Evolutionary conservation across 2,113 vertebrate species (phyloP).

Genomic region (Tragelaphus buxtoni): DNA sequence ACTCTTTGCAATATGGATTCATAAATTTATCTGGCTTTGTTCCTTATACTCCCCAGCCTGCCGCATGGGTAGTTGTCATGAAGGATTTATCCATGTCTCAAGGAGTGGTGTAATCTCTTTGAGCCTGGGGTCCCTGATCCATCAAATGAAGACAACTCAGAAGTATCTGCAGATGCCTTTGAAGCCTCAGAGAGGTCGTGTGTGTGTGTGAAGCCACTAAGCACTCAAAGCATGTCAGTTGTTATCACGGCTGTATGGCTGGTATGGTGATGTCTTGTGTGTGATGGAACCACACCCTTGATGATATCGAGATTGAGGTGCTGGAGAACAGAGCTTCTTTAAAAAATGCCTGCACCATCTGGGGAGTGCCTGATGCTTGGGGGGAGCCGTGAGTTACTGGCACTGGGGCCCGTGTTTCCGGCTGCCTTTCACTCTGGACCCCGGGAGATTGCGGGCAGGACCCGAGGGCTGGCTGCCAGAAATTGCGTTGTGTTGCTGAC

Average conservation of each 20-base stretch:
- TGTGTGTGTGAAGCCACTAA: neutral
- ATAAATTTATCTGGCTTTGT: neutral
- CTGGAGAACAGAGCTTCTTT: neutral
- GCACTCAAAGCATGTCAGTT: neutral
- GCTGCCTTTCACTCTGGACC: neutral
- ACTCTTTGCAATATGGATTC: neutral
- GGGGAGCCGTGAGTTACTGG: neutral
- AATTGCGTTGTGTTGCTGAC: neutral
- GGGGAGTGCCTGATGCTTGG: neutral
- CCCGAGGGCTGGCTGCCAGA: neutral
- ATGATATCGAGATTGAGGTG: neutral
- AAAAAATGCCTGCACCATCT: neutral
- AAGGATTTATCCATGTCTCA: neutral
- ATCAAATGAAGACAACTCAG: fast-evolving
- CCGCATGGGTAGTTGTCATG: neutral
- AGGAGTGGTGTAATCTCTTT: neutral
- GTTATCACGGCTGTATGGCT: fast-evolving
- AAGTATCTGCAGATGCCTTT: fast-evolving
- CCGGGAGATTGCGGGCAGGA: neutral
- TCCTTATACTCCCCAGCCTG: neutral
- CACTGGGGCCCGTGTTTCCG: neutral
- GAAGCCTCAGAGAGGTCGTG: too few relatives aligned
- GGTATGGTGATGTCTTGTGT: neutral
- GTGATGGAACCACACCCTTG: neutral
- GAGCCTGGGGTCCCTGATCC: neutral